Percentiles rank a stretch among this genome's conserved stretches.
These are phyloP conservation scores for Burhinus bistriatus DNA, from an alignment of 2,113 vertebrate genomes.

Conservation along the genomic window DNA sequence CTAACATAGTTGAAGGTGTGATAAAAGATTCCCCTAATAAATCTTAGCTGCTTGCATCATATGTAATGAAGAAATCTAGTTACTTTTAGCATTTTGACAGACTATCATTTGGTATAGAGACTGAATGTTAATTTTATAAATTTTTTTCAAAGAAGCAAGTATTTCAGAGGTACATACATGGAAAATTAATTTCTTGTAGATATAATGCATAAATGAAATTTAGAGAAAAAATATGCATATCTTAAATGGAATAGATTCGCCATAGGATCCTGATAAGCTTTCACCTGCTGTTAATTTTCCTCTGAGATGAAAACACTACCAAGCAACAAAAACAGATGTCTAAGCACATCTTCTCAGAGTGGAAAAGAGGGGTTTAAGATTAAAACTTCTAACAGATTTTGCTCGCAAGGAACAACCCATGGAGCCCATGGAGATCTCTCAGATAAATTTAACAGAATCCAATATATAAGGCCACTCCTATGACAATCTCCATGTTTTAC, in stretches of 20 bases:
- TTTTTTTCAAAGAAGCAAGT: background rate
- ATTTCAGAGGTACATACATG: background rate
- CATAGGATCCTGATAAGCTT: conserved; percentile 8
- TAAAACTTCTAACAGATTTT: background rate
- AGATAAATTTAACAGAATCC: background rate
- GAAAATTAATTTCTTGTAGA: conserved; percentile 37
- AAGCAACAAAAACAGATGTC: background rate
- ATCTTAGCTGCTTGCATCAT: background rate
- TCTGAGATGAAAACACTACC: background rate
- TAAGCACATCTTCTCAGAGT: background rate
- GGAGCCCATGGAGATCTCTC: background rate
- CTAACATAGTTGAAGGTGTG: background rate
- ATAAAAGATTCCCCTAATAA: background rate
- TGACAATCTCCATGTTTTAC: background rate
- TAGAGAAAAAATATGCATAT: background rate
- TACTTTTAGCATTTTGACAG: background rate
- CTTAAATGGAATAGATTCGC: background rate
- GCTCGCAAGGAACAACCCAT: background rate
- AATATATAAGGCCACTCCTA: background rate
- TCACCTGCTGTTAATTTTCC: conserved; percentile 14
- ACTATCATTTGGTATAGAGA: background rate
- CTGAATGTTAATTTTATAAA: background rate
- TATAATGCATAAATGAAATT: background rate
- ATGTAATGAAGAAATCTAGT: background rate
- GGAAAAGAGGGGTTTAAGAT: background rate